A percentile compares a stretch with the other conserved stretches of the same genome.
phyloP scores from a whole-genome alignment of 1,140 invertebrate genomes.

The Cylas formicarius region DNA sequence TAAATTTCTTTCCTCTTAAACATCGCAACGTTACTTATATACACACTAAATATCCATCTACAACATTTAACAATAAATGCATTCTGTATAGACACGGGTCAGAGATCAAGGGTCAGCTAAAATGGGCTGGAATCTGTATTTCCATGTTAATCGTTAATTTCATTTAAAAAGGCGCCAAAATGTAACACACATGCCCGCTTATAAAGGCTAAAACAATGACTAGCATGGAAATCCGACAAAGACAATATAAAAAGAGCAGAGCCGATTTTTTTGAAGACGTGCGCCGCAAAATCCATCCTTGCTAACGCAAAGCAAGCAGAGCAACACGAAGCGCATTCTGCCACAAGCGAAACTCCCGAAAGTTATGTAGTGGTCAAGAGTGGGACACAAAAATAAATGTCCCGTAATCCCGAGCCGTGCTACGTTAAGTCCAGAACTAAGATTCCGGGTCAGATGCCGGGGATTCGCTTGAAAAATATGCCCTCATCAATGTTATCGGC shows the following conservation, averaged over 20 bases:
- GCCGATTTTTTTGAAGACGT: too few species aligned
- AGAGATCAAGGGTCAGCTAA: too few species aligned
- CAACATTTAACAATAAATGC: too few species aligned
- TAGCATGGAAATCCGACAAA: slow-evolving; percentile 1
- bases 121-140: too few species aligned
- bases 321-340: neutral
- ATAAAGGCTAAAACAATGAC: slow-evolving; percentile 4
- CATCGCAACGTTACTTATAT: too few species aligned
- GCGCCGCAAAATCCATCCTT: too few species aligned
- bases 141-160: too few species aligned
- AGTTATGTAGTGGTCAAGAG: slow-evolving; percentile 14
- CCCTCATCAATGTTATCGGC: slow-evolving; percentile 23
- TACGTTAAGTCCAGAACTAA: slow-evolving; percentile 13
- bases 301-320: too few species aligned
- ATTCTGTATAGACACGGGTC: too few species aligned
- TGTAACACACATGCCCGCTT: slow-evolving; percentile 1
- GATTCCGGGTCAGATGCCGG: slow-evolving; percentile 19
- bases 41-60: too few species aligned
- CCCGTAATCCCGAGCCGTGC: slow-evolving; percentile 10
- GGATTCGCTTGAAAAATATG: slow-evolving; percentile 23
- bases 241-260: too few species aligned
- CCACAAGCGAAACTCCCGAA: neutral
- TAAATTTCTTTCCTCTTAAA: too few species aligned
- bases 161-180: neutral
- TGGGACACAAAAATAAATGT: slow-evolving; percentile 20